Base-by-base conservation (phyloP, 2,113 vertebrate species). In the Oncorhynchus kisutch region DNA sequence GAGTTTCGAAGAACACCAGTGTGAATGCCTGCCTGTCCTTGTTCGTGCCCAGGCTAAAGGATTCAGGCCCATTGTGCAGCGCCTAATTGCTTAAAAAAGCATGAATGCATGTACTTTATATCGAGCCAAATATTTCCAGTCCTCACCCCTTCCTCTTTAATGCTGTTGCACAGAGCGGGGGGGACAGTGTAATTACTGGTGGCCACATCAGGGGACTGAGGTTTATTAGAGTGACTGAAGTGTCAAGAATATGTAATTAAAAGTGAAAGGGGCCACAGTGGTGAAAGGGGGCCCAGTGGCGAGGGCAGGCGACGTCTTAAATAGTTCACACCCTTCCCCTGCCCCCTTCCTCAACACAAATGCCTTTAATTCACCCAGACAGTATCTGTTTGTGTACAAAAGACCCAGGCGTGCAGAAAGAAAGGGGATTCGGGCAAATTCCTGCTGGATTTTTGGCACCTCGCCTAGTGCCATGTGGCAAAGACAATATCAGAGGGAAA, bases 361-460 rank as follows among this genome's bases (percentile, higher is more conserved):
- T 80, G 79, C 86, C 85, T 87, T 90, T 89, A 85, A 90, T 89
- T 90, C 84, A 89, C 90, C 88, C 87, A 91, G 90, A 90, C 89
- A 87, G 89, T 91, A 91, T 91, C 88, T 90, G 85, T 84, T 86
- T 85, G 87, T 86, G 86, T 90, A 89, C 88, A 90, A 89, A 87
- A 89, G 90, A 85, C 75, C 76, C 82, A 79, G 83, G 75, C 86
- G 75, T 73, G 84, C 86, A 91, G 85, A 90, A 88, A 67, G 82
- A 86, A 86, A 77, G 82, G 87, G 85, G 78, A 85, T 73, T 67
- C 86, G 85, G 84, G 88, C 85, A 89, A 88, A 91, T 92, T 90
- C 91, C 90, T 91, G 88, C 80, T 84, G 85, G 88, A 91, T 91
- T 92, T 92, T 89, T 87, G 34, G 88, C 82, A 82, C 87, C 86